Evolutionary conservation across 1,140 invertebrate species (phyloP).

Genomic region (Penaeus chinensis): DNA sequence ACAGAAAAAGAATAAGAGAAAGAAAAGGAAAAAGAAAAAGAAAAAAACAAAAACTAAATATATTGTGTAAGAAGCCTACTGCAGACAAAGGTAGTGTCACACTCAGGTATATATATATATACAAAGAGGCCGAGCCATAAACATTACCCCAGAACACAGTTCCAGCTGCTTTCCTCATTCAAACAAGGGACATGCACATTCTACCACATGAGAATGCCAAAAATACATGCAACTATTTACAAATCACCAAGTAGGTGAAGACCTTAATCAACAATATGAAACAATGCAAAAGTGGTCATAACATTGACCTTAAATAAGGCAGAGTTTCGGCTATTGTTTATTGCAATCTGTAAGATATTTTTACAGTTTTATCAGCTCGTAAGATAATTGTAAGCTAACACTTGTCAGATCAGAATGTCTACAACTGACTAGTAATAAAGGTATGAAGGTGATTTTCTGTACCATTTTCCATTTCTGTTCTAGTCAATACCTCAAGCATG

Average conservation of each 20-base stretch:
- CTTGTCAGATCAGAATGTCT: too few species aligned
- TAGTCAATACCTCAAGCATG: too few species aligned
- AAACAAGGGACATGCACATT: constrained; percentile 37
- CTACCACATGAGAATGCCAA: constrained; percentile 25
- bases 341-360: constrained; percentile 2
- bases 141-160: constrained; percentile 34
- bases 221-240: constrained; percentile 30
- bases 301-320: constrained; percentile 11
- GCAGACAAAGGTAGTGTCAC: too few species aligned
- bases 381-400: not conserved
- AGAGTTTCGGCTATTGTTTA: constrained; percentile 13
- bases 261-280: constrained; percentile 30
- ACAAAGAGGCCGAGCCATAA: too few species aligned
- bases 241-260: constrained; percentile 27
- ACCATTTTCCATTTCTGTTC: too few species aligned
- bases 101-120: too few species aligned
- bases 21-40: too few species aligned
- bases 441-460: too few species aligned
- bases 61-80: too few species aligned
- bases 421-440: too few species aligned
- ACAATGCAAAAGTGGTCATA: constrained; percentile 13
- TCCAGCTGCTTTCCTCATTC: constrained; percentile 41
- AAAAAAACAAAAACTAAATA: too few species aligned
- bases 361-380: constrained; percentile 12
- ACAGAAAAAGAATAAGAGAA: too few species aligned